These are phyloP conservation scores for Drosophila elegans DNA, from an alignment of 1,140 invertebrate genomes.

Conservation along the genomic window DNA sequence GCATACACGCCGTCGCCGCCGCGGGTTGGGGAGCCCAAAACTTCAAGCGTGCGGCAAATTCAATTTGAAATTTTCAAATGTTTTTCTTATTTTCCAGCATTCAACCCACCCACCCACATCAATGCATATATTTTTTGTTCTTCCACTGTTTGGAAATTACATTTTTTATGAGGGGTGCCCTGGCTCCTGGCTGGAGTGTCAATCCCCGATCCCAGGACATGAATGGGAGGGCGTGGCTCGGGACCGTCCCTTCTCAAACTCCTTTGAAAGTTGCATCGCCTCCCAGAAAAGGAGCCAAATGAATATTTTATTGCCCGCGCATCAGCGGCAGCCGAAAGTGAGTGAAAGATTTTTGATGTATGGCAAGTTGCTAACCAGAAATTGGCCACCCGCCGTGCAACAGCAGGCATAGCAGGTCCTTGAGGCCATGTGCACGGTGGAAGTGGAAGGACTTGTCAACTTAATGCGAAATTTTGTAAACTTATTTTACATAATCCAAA, in stretches of 20 bases:
- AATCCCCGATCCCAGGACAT: conserved; percentile 38
- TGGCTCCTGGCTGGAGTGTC: conserved; percentile 51
- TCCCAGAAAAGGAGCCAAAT: conserved; percentile 51
- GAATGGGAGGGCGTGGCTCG: conserved; percentile 28
- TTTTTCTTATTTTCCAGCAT: conserved; percentile 52
- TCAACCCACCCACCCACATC: neutral
- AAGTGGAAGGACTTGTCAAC: conserved; percentile 1
- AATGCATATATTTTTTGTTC: conserved; percentile 21
- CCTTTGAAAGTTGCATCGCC: conserved; percentile 67
- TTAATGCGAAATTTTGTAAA: no score
- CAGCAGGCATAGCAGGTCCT: conserved; percentile 17
- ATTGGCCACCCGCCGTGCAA: conserved; percentile 72
- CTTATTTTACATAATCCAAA: no score
- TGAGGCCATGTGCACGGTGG: conserved; percentile 12
- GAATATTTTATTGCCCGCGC: conserved; percentile 75
- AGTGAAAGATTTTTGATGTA: conserved; percentile 49
- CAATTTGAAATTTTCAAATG: conserved; percentile 81
- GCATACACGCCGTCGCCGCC: conserved; percentile 32
- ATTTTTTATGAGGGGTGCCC: conserved; percentile 79
- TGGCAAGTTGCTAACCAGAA: conserved; percentile 48
- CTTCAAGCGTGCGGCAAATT: conserved; percentile 82
- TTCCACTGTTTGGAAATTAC: conserved; percentile 66
- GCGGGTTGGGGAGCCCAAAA: conserved; percentile 27
- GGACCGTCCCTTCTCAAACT: conserved; percentile 31
- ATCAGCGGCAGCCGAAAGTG: conserved; percentile 38